Evolutionary conservation across 2,113 vertebrate species (phyloP).

Genomic region (Erinaceus europaeus): DNA sequence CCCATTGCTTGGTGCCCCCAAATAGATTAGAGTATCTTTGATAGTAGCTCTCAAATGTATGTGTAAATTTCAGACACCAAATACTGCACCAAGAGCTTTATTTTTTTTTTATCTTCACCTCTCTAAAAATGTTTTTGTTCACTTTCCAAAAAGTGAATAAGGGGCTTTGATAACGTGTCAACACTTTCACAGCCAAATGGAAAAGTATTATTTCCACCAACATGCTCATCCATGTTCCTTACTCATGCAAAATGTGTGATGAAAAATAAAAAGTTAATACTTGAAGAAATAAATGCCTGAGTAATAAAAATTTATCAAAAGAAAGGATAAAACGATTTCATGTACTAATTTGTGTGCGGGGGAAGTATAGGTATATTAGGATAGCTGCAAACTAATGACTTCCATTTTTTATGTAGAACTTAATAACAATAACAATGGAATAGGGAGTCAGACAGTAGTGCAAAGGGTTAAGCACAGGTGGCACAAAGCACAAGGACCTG

Average conservation of each 20-base stretch:
- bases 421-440: no score
- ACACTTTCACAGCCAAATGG: neutral
- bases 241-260: neutral
- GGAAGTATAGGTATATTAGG: no score
- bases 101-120: conserved; percentile 34
- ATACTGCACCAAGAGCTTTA: neutral
- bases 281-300: neutral
- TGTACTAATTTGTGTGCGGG: no score
- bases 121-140: neutral
- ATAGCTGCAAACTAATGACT: no score
- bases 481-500: no score
- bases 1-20: neutral
- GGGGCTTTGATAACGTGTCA: neutral
- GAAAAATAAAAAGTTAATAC: neutral
- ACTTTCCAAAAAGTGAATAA: conserved; percentile 2
- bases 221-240: neutral
- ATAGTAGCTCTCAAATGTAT: neutral
- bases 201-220: conserved; percentile 1
- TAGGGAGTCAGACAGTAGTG: no score
- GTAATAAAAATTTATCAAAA: neutral
- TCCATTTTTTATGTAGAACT: no score
- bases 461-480: no score
- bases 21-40: neutral
- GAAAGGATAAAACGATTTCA: neutral
- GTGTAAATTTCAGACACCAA: neutral